Conservation (phyloP, 2,113 vertebrate genomes). For the Pionites leucogaster region DNA sequence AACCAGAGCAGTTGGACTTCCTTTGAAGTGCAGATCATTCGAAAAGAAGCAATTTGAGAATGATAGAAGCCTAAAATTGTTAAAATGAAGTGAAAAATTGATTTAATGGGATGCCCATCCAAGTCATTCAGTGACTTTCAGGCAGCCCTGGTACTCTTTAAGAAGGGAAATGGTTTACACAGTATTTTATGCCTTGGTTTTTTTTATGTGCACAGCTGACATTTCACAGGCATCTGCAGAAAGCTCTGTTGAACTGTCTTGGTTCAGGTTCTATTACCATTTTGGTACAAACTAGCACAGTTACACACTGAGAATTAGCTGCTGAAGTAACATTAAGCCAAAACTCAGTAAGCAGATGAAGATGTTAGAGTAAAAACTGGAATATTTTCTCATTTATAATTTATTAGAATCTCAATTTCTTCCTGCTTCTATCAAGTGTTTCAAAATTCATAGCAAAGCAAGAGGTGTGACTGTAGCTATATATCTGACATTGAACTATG, state of each 20-base stretch:
- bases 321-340: neutral
- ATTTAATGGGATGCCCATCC: neutral
- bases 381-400: constrained; percentile 36
- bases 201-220: neutral
- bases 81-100: constrained; percentile 33
- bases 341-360: neutral
- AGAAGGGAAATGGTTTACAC: neutral
- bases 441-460: constrained; percentile 30
- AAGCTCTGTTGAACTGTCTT: neutral
- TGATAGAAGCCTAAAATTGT: neutral
- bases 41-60: constrained; percentile 1
- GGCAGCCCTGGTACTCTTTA: neutral
- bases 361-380: neutral
- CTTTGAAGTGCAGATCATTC: neutral
- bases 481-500: neutral
- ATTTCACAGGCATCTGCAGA: neutral
- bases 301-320: neutral
- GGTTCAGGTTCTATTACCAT: neutral
- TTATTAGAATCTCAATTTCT: neutral
- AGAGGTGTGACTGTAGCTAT: neutral
- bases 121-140: neutral
- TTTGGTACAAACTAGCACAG: neutral
- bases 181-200: neutral
- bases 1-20: neutral
- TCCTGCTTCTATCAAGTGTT: neutral